phyloP scores from a whole-genome alignment of 2,113 vertebrate genomes.

The Psephotus haematonotus region DNA sequence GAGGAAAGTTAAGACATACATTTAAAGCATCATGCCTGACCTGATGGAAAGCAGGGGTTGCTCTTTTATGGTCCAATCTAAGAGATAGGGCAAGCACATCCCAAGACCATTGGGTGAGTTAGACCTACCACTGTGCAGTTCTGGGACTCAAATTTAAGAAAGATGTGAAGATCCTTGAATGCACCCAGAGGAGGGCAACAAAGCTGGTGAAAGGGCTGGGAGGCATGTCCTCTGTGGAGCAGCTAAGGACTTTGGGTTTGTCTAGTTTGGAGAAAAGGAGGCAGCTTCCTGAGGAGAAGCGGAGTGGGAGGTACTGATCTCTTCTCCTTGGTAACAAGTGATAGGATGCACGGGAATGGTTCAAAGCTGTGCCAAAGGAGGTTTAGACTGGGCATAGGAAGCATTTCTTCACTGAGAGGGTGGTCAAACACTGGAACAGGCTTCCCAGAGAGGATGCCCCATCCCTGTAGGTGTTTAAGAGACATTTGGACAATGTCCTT shows the following conservation, averaged over 20 bases:
- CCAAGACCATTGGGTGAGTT: not conserved
- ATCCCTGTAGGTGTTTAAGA: not conserved
- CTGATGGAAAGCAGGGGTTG: not conserved
- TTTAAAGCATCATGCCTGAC: not conserved
- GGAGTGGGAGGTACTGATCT: not conserved
- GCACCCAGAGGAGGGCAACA: not conserved
- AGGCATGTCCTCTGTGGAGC: not conserved
- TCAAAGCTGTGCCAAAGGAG: not conserved
- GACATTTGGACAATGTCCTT: not conserved
- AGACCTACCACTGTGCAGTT: not conserved
- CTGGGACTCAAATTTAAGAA: not conserved
- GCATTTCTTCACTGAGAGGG: not conserved
- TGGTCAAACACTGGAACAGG: not conserved
- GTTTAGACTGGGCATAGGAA: not conserved
- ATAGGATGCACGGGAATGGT: not conserved
- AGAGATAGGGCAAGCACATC: not conserved
- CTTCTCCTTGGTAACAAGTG: not conserved
- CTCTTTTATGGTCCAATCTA: not conserved
- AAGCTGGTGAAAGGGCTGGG: not conserved
- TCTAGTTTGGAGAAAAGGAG: not conserved
- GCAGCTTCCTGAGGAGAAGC: not conserved
- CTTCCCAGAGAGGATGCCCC: not conserved
- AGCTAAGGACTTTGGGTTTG: not conserved
- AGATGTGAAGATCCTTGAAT: not conserved
- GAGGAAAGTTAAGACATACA: not conserved